Evolutionary conservation across 2,113 vertebrate species (phyloP), one percentile per base, ranked within the genome.

Genomic region (Cygnus atratus): DNA sequence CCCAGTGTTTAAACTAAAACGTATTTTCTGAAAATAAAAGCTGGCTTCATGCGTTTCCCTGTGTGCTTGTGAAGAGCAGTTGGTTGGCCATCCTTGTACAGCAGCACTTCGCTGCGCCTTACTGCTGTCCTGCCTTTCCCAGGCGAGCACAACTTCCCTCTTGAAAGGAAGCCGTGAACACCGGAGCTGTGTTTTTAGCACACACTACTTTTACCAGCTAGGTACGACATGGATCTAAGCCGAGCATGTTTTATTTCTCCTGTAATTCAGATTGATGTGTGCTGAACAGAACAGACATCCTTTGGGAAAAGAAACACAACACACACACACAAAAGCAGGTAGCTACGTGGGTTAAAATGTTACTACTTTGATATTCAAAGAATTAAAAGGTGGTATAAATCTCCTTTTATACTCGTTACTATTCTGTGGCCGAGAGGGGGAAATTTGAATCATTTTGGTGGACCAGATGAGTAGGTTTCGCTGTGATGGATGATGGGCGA

Each of bases 101-200:
- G 9, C 50, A 35, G 0, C 44, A 2, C 29, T 37, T 35, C 1
- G 0, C 35, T 26, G 0, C 13, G 31, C 15, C 35, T 13, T 44
- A 19, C 26, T n/a, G 11, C 54, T 5, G 57, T 8, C 41, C 17
- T 19, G 26, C 3, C 59, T 26, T 57, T 65, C 37, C 43, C 37
- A 63, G 46, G 6, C 66, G 41, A n/a, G 31, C 61, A 63, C 11
- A 63, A 12, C 61, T 28, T 46, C 21, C 35, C 20, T 28, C 33
- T 39, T 8, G 14, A 25, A 28, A n/a, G 65, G 44, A 4, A 43
- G 12, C 43, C 4, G 0, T 1, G 72, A 41, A 13, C 33, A 11
- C 59, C 0, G 0, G 79, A 11, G 37, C 37, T 41, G 46, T 0
- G 1, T 33, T 46, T 46, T 61, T 48, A 41, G 41, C 21, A 1